Conservation (phyloP, 1,140 invertebrate species). For the Sminthurinus signatus region DNA sequence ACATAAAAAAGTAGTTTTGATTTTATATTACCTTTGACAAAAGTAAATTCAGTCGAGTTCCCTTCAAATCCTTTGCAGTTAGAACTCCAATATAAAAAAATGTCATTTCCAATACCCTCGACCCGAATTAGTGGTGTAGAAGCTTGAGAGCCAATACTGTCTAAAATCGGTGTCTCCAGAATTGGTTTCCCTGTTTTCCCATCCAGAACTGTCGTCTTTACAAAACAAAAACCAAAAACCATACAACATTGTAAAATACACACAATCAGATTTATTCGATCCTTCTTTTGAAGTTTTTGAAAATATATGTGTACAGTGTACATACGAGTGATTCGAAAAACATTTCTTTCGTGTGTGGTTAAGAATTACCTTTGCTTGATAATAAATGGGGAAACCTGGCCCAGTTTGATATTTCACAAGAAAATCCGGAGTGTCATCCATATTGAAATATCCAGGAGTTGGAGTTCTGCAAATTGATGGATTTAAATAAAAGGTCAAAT, state of each 20-base stretch:
- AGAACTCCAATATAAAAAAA: conserved; percentile 67
- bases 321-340: too few relatives aligned
- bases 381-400: conserved; percentile 66
- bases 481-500: too few relatives aligned
- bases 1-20: too few relatives aligned
- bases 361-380: conserved; percentile 63
- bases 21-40: conserved; percentile 49
- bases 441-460: conserved; percentile 72
- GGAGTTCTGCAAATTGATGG: conserved; percentile 67
- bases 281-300: too few relatives aligned
- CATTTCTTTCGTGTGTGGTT: too few relatives aligned
- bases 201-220: conserved; percentile 59
- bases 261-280: too few relatives aligned
- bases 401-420: conserved; percentile 71
- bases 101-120: conserved; percentile 60
- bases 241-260: neutral
- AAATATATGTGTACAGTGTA: too few relatives aligned
- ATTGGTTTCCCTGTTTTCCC: conserved; percentile 61
- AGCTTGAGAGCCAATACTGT: conserved; percentile 60
- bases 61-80: conserved; percentile 55
- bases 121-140: conserved; percentile 51
- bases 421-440: conserved; percentile 73
- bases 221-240: neutral
- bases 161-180: conserved; percentile 55
- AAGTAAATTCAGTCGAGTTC: conserved; percentile 45